Evolutionary conservation across 2,113 vertebrate genomes (phyloP).

Genomic region (Tichodroma muraria): DNA sequence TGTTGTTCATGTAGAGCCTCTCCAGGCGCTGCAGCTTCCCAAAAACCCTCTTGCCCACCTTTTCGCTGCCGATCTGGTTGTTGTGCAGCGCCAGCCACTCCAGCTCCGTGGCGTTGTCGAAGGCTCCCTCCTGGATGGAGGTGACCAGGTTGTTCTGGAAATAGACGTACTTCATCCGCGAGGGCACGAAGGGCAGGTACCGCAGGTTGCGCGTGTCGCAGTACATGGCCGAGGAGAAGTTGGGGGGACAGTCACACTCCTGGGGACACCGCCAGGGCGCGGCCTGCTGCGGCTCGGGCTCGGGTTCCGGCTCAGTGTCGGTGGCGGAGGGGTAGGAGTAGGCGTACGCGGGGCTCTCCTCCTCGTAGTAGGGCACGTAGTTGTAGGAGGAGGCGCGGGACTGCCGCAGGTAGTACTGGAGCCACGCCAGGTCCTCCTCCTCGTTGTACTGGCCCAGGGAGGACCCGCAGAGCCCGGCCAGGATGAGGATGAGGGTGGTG

Average conservation of each 20-base stretch:
- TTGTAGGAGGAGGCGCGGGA: conserved; percentile 66
- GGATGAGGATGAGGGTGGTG: conserved; percentile 72
- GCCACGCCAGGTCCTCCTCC: conserved; percentile 76
- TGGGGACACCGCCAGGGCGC: conserved; percentile 79
- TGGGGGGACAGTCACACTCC: conserved; percentile 90
- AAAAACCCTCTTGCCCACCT: conserved; percentile 81
- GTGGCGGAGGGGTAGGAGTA: conserved; percentile 43
- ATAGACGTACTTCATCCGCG: conserved; percentile 90
- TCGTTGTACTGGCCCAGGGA: conserved; percentile 70
- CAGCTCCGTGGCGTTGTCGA: conserved; percentile 86
- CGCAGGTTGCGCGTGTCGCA: conserved; percentile 86
- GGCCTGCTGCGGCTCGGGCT: background rate
- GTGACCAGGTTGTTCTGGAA: conserved; percentile 91
- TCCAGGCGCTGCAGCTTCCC: conserved; percentile 79
- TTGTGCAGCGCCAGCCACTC: conserved; percentile 91
- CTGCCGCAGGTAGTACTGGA: conserved; percentile 77
- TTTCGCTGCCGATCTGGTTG: conserved; percentile 85
- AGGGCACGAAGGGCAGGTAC: conserved; percentile 84
- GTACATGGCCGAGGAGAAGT: conserved; percentile 90
- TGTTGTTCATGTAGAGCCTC: conserved; percentile 90
- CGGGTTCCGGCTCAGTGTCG: background rate
- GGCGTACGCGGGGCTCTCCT: conserved; percentile 51
- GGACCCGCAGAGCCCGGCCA: conserved; percentile 65
- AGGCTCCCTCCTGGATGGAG: conserved; percentile 80
- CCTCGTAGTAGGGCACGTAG: conserved; percentile 73